Evolutionary conservation across 2,113 vertebrate genomes (phyloP).

Genomic region (Erinaceus europaeus): DNA sequence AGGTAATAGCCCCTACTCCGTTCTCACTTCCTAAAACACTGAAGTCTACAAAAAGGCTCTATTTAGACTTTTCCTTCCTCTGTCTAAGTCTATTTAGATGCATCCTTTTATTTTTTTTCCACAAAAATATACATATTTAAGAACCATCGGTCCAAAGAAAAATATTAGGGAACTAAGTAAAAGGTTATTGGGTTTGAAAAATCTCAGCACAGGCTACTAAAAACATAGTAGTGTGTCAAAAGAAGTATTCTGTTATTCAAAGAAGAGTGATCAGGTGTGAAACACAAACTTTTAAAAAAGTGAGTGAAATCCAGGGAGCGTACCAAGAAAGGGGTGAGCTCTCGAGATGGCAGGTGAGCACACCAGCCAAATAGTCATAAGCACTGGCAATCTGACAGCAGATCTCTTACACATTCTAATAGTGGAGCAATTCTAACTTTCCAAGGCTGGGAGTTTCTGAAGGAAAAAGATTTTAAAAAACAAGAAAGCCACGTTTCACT

Average conservation of each 20-base stretch:
- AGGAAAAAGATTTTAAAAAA: constrained; percentile 63
- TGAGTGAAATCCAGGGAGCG: constrained; percentile 13
- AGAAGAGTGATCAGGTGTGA: neutral
- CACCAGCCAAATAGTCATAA: neutral
- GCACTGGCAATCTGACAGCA: constrained; percentile 32
- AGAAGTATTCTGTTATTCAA: neutral
- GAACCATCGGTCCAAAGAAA: constrained; percentile 36
- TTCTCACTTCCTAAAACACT: neutral
- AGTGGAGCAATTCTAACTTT: constrained; percentile 47
- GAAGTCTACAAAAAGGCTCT: neutral
- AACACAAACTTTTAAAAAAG: constrained; percentile 30
- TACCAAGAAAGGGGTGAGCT: neutral
- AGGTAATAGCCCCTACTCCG: neutral
- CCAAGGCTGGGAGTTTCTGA: neutral
- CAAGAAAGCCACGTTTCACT: neutral
- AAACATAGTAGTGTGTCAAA: neutral
- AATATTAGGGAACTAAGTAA: constrained; percentile 27
- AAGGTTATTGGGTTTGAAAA: constrained; percentile 7
- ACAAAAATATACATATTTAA: constrained; percentile 43
- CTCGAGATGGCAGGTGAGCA: constrained; percentile 18
- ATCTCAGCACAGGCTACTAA: constrained; percentile 19
- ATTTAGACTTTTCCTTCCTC: neutral
- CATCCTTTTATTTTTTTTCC: neutral
- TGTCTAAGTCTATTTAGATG: constrained; percentile 41
- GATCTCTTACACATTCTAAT: constrained; percentile 61